Evolutionary conservation across 2,888 invertebrate species (phyloP).

Genomic region (Chromoteleia sp.): DNA sequence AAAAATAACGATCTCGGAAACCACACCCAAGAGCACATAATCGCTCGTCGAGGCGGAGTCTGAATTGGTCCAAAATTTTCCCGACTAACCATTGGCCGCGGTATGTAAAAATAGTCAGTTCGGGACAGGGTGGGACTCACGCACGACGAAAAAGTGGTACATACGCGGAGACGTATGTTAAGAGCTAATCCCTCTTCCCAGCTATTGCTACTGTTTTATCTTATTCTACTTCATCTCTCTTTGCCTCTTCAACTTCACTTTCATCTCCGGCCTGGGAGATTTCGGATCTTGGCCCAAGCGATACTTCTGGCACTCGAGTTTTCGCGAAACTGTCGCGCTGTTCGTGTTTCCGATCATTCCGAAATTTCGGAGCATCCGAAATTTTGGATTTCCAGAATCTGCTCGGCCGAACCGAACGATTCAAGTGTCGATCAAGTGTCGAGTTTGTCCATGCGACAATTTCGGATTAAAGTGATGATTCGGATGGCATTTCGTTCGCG

Average conservation of each 20-base stretch:
- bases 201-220: conserved; percentile 64
- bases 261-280: conserved; percentile 78
- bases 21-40: conserved; percentile 79
- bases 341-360: no score
- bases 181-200: conserved; percentile 70
- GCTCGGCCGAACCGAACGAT: not conserved
- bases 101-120: conserved; percentile 80
- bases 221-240: conserved; percentile 64
- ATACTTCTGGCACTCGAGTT: conserved; percentile 10
- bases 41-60: conserved; percentile 78
- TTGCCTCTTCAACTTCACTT: conserved; percentile 76
- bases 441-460: conserved; percentile 7
- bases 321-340: not conserved
- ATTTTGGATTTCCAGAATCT: not conserved
- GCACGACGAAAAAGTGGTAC: conserved; percentile 72
- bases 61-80: conserved; percentile 74
- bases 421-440: conserved; percentile 1
- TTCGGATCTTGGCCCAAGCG: conserved; percentile 73
- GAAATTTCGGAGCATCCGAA: not conserved
- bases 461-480: conserved; percentile 20
- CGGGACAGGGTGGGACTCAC: conserved; percentile 78
- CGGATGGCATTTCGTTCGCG: not conserved
- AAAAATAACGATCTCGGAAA: conserved; percentile 76
- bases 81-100: conserved; percentile 77
- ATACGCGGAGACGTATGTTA: conserved; percentile 74